These are phyloP conservation scores for Halcyon senegalensis DNA, from an alignment of 2,113 vertebrate species.

Conservation along the genomic window DNA sequence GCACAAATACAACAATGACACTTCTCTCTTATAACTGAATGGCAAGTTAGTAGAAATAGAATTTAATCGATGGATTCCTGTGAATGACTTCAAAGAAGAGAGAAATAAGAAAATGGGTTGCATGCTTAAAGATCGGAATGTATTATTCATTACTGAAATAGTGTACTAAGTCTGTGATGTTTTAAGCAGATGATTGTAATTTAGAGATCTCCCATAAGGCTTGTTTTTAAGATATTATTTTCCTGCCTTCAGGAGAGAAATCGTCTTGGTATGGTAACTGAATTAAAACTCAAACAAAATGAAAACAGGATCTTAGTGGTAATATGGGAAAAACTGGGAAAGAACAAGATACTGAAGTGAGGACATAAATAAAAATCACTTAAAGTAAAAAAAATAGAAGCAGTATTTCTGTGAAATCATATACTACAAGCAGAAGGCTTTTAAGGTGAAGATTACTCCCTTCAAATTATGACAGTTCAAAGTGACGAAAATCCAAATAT, in stretches of 20 bases:
- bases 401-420: neutral
- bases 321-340: neutral
- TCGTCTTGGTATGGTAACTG: neutral
- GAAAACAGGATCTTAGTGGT: neutral
- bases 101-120: neutral
- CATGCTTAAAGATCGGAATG: neutral
- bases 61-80: neutral
- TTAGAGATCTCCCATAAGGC: neutral
- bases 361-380: neutral
- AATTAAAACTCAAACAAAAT: constrained; percentile 24
- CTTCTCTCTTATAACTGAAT: neutral
- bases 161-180: neutral
- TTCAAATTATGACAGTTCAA: neutral
- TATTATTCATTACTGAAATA: neutral
- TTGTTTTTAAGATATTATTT: constrained; percentile 29
- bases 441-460: neutral
- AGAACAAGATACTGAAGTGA: neutral
- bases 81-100: neutral
- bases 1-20: neutral
- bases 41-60: neutral
- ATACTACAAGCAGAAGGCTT: neutral
- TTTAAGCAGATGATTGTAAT: constrained; percentile 19
- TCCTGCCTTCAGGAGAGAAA: neutral
- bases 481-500: neutral
- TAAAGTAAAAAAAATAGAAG: neutral